Evolutionary conservation across 64 coral and sea anemone species (phyloP).

Genomic region (Catalaphyllia jardinei): DNA sequence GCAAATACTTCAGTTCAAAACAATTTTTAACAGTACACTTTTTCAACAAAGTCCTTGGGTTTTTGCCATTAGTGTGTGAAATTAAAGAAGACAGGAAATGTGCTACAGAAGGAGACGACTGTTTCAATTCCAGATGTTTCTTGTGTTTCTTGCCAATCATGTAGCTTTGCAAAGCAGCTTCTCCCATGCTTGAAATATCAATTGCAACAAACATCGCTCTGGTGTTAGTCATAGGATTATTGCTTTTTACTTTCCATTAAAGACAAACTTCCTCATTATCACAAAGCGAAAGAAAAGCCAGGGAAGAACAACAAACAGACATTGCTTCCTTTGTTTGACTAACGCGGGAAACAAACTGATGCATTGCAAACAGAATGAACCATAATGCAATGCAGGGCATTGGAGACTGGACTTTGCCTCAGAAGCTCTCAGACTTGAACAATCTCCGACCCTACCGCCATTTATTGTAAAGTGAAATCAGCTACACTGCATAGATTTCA

Average conservation of each 20-base stretch:
- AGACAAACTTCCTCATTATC: constrained; percentile 21
- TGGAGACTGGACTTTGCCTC: constrained; percentile 43
- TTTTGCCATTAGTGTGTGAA: no score
- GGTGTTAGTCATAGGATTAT: neutral
- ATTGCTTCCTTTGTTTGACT: no score
- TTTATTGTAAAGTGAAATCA: constrained; percentile 32
- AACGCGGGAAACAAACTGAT: no score
- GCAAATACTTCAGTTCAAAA: no score
- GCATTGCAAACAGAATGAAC: no score
- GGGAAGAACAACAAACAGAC: constrained; percentile 14
- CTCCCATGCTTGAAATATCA: no score
- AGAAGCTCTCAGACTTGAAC: no score
- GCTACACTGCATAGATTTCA: constrained; percentile 22
- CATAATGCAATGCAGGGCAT: constrained; percentile 52
- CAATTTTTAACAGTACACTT: no score
- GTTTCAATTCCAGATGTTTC: constrained; percentile 7
- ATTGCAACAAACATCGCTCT: constrained; percentile 21
- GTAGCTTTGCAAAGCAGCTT: constrained; percentile 6
- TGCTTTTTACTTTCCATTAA: constrained; percentile 20
- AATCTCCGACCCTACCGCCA: constrained; percentile 20
- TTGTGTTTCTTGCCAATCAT: constrained; percentile 23
- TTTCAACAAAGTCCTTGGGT: no score
- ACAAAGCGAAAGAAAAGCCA: constrained; percentile 20
- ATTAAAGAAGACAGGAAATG: constrained; percentile 11
- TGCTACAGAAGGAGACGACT: constrained; percentile 8